A percentile compares a stretch with the other conserved stretches of the same genome.
These are phyloP conservation scores for Dasyurus viverrinus DNA, from an alignment of 2,113 vertebrate species.

Conservation along the genomic window DNA sequence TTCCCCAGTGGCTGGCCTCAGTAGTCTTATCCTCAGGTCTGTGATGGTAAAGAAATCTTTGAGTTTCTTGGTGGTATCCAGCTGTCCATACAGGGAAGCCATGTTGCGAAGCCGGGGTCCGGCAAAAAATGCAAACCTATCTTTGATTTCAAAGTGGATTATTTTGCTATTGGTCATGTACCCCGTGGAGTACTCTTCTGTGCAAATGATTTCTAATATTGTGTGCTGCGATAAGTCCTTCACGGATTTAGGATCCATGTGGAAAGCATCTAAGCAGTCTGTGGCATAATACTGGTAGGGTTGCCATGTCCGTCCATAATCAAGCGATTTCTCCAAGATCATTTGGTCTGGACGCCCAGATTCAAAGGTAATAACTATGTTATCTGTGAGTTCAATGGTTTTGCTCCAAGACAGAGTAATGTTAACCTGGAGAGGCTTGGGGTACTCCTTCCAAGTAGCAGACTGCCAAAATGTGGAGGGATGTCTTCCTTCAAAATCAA, in stretches of 20 bases:
- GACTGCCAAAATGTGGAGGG: slow-evolving; percentile 99
- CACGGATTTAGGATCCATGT: slow-evolving; percentile 98
- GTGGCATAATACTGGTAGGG: slow-evolving; percentile 99
- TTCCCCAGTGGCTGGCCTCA: slow-evolving; percentile 95
- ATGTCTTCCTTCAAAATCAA: slow-evolving; percentile 96
- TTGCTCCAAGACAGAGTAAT: slow-evolving; percentile 99
- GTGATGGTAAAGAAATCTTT: slow-evolving; percentile 99
- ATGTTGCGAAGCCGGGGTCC: slow-evolving; percentile 97
- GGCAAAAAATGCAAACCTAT: slow-evolving; percentile 97
- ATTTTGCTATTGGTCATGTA: slow-evolving; percentile 98
- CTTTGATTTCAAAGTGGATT: slow-evolving; percentile 99
- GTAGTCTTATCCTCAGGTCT: slow-evolving; percentile 94
- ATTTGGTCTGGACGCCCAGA: slow-evolving; percentile 98
- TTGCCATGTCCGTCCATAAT: slow-evolving; percentile 97
- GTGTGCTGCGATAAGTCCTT: slow-evolving; percentile 95
- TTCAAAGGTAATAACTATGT: slow-evolving; percentile 98
- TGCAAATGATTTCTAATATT: slow-evolving; percentile 98
- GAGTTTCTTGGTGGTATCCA: slow-evolving; percentile 99
- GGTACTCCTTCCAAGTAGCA: slow-evolving; percentile 96
- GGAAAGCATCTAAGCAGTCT: slow-evolving; percentile 97
- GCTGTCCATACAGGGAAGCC: slow-evolving; percentile 98
- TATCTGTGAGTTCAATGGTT: slow-evolving; percentile 98
- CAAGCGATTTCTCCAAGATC: slow-evolving; percentile 98
- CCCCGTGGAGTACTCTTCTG: slow-evolving; percentile 97
- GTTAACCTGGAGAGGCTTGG: slow-evolving; percentile 95